A percentile compares a stretch with the other conserved stretches of the same genome.
These are phyloP conservation scores for Drosophila birchii DNA, from an alignment of 2,888 invertebrate genomes.

Conservation along the genomic window DNA sequence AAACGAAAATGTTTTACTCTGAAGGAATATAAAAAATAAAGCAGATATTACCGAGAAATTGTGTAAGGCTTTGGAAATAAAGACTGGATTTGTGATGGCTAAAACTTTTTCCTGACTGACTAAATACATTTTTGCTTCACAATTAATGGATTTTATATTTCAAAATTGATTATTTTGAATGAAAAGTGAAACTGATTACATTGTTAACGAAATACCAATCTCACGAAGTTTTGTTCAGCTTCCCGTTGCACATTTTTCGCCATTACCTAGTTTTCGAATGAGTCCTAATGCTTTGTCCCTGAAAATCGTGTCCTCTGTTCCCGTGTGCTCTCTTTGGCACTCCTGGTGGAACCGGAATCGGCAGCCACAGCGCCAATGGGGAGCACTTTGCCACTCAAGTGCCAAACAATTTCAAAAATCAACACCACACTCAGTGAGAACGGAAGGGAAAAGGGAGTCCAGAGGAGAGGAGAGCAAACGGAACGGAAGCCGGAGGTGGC, in stretches of 20 bases:
- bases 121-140: background rate
- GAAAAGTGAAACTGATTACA: background rate
- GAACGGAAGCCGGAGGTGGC: conserved; percentile 11
- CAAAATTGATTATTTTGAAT: too few species aligned
- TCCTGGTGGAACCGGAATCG: conserved; percentile 52
- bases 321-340: conserved; percentile 24
- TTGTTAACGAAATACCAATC: conserved; percentile 7
- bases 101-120: conserved; percentile 27
- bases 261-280: conserved; percentile 29
- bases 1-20: conserved; percentile 6
- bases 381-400: conserved; percentile 74
- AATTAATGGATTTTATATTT: background rate
- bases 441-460: background rate
- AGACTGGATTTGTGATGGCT: conserved; percentile 46
- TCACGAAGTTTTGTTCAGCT: conserved; percentile 10
- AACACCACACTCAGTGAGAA: conserved; percentile 56
- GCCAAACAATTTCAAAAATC: conserved; percentile 78
- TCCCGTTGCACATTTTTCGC: conserved; percentile 12
- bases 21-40: conserved; percentile 11
- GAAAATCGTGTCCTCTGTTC: conserved; percentile 15
- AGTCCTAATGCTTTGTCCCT: conserved; percentile 27
- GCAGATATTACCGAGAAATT: conserved; percentile 27
- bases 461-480: background rate
- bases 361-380: conserved; percentile 55
- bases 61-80: conserved; percentile 24